These are phyloP conservation scores for Teleogryllus oceanicus DNA, from an alignment of 2,888 invertebrate genomes.

Conservation along the genomic window DNA sequence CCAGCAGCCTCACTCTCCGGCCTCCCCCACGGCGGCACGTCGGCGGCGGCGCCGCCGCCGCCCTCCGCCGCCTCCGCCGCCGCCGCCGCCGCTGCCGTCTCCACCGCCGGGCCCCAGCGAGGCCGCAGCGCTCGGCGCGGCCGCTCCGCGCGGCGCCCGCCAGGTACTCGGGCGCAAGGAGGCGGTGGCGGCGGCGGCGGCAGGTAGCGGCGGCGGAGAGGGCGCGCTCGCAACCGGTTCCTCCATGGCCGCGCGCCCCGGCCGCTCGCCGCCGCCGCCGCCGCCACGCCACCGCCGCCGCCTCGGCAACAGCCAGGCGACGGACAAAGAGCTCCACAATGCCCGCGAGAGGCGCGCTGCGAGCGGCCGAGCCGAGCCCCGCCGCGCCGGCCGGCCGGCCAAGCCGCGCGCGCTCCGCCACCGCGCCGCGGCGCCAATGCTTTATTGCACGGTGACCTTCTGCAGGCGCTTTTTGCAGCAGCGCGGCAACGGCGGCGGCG, in stretches of 20 bases:
- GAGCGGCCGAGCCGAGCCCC: neutral
- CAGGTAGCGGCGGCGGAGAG: neutral
- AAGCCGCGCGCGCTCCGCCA: no score
- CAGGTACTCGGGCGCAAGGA: neutral
- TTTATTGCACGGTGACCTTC: slow-evolving; percentile 11
- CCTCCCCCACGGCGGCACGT: neutral
- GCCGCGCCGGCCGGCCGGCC: neutral
- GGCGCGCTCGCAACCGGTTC: neutral
- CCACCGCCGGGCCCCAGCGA: neutral
- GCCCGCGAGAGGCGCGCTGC: neutral
- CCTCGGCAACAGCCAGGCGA: neutral
- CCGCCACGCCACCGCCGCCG: neutral
- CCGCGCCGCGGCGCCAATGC: neutral
- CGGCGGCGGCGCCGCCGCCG: neutral
- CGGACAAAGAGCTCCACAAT: neutral
- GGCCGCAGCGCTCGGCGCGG: neutral
- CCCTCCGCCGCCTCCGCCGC: neutral
- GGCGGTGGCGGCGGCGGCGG: neutral
- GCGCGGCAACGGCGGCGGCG: neutral
- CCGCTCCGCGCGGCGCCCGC: neutral
- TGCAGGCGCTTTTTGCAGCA: slow-evolving; percentile 11
- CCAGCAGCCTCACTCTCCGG: no score
- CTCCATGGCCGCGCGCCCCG: neutral
- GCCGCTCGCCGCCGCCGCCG: neutral
- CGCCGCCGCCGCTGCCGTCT: neutral